These are phyloP conservation scores for Oxyruncus cristatus DNA, from an alignment of 2,113 vertebrate species.

Conservation along the genomic window DNA sequence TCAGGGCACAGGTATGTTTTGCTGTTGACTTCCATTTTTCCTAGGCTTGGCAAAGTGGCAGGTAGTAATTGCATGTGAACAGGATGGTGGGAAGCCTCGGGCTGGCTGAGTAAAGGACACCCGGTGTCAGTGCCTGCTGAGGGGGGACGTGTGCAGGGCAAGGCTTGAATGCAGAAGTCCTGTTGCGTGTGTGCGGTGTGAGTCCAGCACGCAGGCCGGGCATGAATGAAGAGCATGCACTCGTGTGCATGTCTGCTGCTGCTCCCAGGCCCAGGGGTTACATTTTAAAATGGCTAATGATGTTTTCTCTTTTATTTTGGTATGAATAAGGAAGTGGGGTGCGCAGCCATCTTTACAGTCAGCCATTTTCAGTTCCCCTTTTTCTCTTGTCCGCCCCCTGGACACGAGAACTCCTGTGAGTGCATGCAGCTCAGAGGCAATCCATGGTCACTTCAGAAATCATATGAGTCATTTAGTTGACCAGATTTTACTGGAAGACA, in stretches of 20 bases:
- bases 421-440: background rate
- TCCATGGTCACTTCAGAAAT: background rate
- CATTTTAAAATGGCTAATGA: background rate
- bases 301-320: conserved; percentile 42
- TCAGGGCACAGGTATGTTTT: background rate
- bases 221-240: background rate
- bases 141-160: background rate
- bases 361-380: conserved; percentile 73
- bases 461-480: conserved; percentile 21
- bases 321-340: conserved; percentile 53
- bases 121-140: background rate
- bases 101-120: background rate
- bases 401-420: background rate
- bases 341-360: conserved; percentile 45
- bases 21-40: background rate
- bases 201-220: background rate
- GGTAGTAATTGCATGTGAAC: accelerated
- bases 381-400: background rate
- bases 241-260: background rate
- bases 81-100: background rate
- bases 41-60: background rate
- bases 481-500: conserved; percentile 47
- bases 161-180: background rate
- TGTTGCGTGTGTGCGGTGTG: background rate
- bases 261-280: background rate